Conservation (phyloP, 2,113 vertebrate species). For the Erythrocercus mccallii region DNA sequence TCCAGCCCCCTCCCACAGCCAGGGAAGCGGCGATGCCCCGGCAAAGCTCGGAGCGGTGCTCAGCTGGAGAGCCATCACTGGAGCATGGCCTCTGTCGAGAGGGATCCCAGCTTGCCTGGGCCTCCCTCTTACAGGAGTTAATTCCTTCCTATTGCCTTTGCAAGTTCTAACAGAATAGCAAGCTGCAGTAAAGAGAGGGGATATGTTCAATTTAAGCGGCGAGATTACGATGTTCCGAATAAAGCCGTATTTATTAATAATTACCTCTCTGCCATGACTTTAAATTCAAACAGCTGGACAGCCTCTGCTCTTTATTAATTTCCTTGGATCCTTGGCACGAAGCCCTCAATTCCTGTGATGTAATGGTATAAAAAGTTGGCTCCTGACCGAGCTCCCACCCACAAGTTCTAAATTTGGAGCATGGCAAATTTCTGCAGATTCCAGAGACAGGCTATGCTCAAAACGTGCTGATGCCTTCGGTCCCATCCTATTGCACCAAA, state of each 20-base stretch:
- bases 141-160: slow-evolving; percentile 14
- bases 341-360: slow-evolving; percentile 68
- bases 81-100: neutral
- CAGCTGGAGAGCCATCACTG: neutral
- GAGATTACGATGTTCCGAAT: slow-evolving; percentile 9
- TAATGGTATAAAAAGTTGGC: slow-evolving; percentile 72
- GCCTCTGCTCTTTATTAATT: slow-evolving; percentile 66
- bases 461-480: slow-evolving; percentile 54
- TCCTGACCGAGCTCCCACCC: slow-evolving; percentile 60
- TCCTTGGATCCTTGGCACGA: slow-evolving; percentile 38
- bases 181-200: slow-evolving; percentile 14
- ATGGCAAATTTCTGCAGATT: slow-evolving; percentile 68
- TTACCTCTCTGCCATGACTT: slow-evolving; percentile 51
- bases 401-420: slow-evolving; percentile 76
- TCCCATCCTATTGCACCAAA: slow-evolving; percentile 52
- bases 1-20: neutral
- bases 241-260: slow-evolving; percentile 57
- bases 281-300: slow-evolving; percentile 62
- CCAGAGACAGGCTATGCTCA: slow-evolving; percentile 52
- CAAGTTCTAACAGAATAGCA: slow-evolving; percentile 10
- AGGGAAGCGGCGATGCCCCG: neutral
- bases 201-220: slow-evolving; percentile 57
- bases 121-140: neutral
- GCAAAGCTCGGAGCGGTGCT: neutral
- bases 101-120: neutral